Percentiles rank a stretch among this genome's conserved stretches.
These are phyloP conservation scores for Athalia circularis DNA, from an alignment of 2,888 invertebrate species.

Conservation along the genomic window DNA sequence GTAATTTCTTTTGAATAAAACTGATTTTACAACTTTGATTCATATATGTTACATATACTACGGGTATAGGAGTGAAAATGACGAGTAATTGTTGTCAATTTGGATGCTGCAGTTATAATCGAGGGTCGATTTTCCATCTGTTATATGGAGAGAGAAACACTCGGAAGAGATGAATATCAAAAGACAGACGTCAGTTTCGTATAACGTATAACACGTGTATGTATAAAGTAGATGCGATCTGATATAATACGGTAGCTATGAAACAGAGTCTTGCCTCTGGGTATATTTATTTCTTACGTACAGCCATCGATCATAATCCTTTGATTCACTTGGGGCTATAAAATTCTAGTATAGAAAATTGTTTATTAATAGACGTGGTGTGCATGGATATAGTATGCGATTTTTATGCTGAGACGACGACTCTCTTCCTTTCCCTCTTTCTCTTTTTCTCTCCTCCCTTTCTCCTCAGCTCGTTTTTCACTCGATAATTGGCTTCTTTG, in stretches of 20 bases:
- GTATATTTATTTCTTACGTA: conserved; percentile 7
- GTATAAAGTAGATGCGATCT: neutral
- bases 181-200: too few relatives aligned
- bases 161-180: too few relatives aligned
- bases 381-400: conserved; percentile 11
- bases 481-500: conserved; percentile 13
- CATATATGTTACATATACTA: too few relatives aligned
- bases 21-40: neutral
- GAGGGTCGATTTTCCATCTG: too few relatives aligned
- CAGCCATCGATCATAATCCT: conserved; percentile 10
- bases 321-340: too few relatives aligned
- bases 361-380: neutral
- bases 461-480: neutral
- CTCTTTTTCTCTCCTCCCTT: conserved; percentile 18
- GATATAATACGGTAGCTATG: conserved; percentile 19
- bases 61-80: too few relatives aligned
- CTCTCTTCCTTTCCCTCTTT: conserved; percentile 12
- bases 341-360: too few relatives aligned
- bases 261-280: neutral
- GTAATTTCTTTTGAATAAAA: conserved; percentile 1
- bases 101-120: too few relatives aligned
- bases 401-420: conserved; percentile 1
- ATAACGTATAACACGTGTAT: too few relatives aligned
- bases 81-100: too few relatives aligned
- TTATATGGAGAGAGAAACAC: too few relatives aligned